Base-by-base conservation (phyloP, 2,113 vertebrate species). In the Callaeas wilsoni region DNA sequence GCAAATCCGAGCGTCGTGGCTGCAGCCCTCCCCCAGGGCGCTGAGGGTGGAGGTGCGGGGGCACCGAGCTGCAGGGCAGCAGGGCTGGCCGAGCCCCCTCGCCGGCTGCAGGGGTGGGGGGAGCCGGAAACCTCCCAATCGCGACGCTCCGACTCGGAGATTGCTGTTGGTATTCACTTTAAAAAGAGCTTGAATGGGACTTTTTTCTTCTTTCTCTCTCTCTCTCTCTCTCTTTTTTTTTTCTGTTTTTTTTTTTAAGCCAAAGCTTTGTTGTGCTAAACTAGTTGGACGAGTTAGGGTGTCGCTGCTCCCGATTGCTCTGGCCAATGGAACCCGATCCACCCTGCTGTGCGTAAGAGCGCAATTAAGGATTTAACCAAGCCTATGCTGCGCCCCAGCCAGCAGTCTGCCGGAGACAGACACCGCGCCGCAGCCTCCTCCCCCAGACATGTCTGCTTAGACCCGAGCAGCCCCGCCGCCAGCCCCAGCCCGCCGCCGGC, bases 251-350 rank as follows among this genome's bases (percentile, higher is more conserved):
- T 91, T 92, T 87, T 80, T 64, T 7, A 27, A 93, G 68, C 85
- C 96, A 60, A 89, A 97, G 97, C 98, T 98, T 98, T 98, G 98
- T 98, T 98, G 98, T 98, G 98, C 98, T 98, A 98, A 99, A 99
- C 98, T 98, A 98, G 98, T 98, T 98, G 98, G 98, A 98, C 98
- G 98, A 98, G 98, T 98, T 99, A 98, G 98, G 98, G 99, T 99
- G 99, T 99, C 98, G 97, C 98, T 98, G 97, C 97, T 97, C 98
- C 98, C 96, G 93, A 93, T 97, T 97, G 98, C 98, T 98, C 98
- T 99, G 99, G 99, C 99, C 99, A 99, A 99, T 99, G 98, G 99
- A 99, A 99, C 99, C 99, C 98, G 98, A 99, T 99, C 99, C 99
- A 99, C 99, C 99, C 99, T 98, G 98, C 99, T 99, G 99, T 99